Conservation (phyloP, 1,140 invertebrate genomes). For the Paraescarpia echinospica region DNA sequence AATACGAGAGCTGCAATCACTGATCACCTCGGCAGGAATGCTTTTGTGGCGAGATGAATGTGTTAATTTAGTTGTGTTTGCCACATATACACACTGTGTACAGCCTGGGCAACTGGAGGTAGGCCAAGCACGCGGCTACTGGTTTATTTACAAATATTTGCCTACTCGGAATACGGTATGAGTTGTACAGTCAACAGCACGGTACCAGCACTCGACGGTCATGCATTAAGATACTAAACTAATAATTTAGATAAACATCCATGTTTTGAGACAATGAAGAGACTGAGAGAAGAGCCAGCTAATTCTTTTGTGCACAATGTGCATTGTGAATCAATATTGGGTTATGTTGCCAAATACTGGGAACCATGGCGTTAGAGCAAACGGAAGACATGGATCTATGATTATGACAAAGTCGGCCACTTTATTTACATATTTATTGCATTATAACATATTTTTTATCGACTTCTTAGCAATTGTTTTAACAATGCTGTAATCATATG, state of each 20-base stretch:
- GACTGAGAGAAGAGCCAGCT: neutral
- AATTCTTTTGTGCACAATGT: neutral
- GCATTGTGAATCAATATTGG: neutral
- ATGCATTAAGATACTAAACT: neutral
- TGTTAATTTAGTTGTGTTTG: neutral
- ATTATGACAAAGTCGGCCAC: neutral
- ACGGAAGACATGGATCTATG: neutral
- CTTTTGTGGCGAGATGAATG: neutral
- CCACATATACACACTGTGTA: neutral
- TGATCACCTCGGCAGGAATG: neutral
- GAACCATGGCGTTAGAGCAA: neutral
- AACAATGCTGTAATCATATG: no score
- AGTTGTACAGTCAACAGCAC: neutral
- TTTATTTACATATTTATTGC: neutral
- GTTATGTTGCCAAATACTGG: neutral
- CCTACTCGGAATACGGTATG: neutral
- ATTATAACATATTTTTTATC: no score
- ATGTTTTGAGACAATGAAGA: neutral
- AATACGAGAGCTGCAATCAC: neutral
- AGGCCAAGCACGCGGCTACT: neutral
- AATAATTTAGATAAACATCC: neutral
- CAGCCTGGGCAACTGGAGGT: neutral
- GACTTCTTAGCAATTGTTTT: no score
- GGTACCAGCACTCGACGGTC: neutral
- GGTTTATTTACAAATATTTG: neutral